Evolutionary conservation across 37 sponge, comb jelly and placozoan genomes (phyloP).

Genomic region (Axinella damicornis): DNA sequence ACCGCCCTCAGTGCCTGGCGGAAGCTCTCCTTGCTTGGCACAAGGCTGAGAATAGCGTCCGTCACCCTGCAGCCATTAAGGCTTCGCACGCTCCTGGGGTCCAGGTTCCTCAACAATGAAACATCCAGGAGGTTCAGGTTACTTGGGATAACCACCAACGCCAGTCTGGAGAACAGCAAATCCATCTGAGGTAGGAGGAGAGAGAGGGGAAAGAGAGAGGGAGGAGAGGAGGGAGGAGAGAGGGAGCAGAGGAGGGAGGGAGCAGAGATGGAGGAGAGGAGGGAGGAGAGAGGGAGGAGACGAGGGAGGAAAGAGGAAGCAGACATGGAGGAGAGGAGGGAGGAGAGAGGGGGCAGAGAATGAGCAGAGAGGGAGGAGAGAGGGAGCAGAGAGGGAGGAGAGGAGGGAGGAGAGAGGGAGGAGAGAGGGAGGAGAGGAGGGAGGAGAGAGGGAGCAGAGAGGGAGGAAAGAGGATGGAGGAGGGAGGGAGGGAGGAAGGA

Average conservation of each 20-base stretch:
- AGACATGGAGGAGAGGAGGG: too few relatives aligned
- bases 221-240: not conserved
- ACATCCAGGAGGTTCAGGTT: slow-evolving; percentile 87
- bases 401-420: too few relatives aligned
- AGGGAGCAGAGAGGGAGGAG: not conserved
- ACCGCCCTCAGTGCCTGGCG: slow-evolving; percentile 90
- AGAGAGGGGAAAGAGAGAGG: not conserved
- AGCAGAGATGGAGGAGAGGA: not conserved
- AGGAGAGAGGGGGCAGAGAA: too few relatives aligned
- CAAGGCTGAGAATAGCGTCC: slow-evolving; percentile 96
- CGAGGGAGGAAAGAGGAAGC: too few relatives aligned
- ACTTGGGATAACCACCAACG: slow-evolving; percentile 81
- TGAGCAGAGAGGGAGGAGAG: not conserved
- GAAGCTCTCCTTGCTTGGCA: slow-evolving; percentile 93
- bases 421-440: too few relatives aligned
- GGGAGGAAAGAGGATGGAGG: too few relatives aligned
- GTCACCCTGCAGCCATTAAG: slow-evolving; percentile 98
- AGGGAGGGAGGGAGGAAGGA: too few relatives aligned
- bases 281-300: not conserved
- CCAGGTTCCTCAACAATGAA: slow-evolving; percentile 91
- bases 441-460: too few relatives aligned
- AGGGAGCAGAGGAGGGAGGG: not conserved
- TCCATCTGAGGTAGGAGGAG: slow-evolving; percentile 76
- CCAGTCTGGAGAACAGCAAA: slow-evolving; percentile 93
- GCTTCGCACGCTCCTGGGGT: slow-evolving; percentile 90